These are phyloP conservation scores for Lasioglossum morio DNA, from an alignment of 2,888 invertebrate genomes.

Conservation along the genomic window DNA sequence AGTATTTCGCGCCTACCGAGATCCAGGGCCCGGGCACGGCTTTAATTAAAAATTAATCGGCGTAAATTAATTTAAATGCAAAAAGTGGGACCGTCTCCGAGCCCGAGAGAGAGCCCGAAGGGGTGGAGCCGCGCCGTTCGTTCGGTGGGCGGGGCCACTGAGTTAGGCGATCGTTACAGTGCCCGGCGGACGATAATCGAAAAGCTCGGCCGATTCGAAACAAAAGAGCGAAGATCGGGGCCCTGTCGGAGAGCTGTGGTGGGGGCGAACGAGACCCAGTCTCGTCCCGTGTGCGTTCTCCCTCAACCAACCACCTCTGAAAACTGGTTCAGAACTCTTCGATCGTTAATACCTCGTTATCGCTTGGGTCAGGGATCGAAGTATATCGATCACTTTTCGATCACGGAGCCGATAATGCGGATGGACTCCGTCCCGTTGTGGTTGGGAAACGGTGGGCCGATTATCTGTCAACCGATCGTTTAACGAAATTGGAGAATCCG, in stretches of 20 bases:
- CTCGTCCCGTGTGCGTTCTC: conserved; percentile 24
- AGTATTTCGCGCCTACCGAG: conserved; percentile 68
- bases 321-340: conserved; percentile 64
- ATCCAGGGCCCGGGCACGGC: conserved; percentile 45
- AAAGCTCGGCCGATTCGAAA: conserved; percentile 78
- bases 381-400: conserved; percentile 69
- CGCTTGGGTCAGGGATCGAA: conserved; percentile 67
- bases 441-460: conserved; percentile 34
- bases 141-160: conserved; percentile 81
- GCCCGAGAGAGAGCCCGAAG: conserved; percentile 57
- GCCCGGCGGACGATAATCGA: conserved; percentile 82
- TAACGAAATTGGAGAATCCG: conserved; percentile 53
- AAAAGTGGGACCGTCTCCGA: conserved; percentile 70
- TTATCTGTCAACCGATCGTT: conserved; percentile 64
- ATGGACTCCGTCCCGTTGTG: conserved; percentile 28
- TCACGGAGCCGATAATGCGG: conserved; percentile 61
- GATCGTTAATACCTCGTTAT: conserved; percentile 83
- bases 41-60: conserved; percentile 84
- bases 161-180: conserved; percentile 83
- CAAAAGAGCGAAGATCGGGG: conserved; percentile 71
- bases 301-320: conserved; percentile 44
- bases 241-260: conserved; percentile 51
- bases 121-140: conserved; percentile 81
- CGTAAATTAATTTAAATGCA: conserved; percentile 83
- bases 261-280: conserved; percentile 42